Percentiles rank a stretch among this genome's conserved stretches.
Conservation (phyloP, 2,797 vertebrate species). For the Dendrocincla tyrannina region DNA sequence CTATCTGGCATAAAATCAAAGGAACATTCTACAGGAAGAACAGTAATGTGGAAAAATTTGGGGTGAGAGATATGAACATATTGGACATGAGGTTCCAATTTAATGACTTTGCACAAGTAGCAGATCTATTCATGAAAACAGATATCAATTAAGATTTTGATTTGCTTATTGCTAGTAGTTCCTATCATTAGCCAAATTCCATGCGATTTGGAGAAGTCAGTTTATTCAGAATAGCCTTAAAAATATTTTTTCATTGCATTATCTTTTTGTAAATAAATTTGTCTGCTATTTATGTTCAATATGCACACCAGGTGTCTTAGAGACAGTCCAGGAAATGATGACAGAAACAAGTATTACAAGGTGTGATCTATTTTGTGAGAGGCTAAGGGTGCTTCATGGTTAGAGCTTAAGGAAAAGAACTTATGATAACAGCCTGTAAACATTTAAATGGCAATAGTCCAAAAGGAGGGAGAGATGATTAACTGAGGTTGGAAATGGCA, state of each 20-base stretch:
- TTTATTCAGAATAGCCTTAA: not conserved
- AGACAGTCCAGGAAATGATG: slow-evolving; percentile 17
- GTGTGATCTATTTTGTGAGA: slow-evolving; percentile 47
- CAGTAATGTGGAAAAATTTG: slow-evolving; percentile 46
- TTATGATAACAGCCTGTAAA: slow-evolving; percentile 8
- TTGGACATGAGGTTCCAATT: slow-evolving; percentile 56
- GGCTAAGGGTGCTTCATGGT: not conserved
- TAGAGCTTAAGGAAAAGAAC: slow-evolving; percentile 32
- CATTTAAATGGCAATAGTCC: slow-evolving; percentile 10
- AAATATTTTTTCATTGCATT: not conserved
- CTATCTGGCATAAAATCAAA: slow-evolving; percentile 57
- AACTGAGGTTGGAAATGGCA: not conserved
- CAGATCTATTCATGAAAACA: not conserved
- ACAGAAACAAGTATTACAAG: slow-evolving; percentile 49
- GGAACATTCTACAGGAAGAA: slow-evolving; percentile 54
- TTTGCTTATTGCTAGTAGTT: not conserved
- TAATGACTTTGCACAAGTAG: slow-evolving; percentile 8
- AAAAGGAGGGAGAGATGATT: not conserved
- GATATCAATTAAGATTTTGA: slow-evolving; percentile 1
- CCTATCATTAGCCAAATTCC: not conserved
- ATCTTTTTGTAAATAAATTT: not conserved
- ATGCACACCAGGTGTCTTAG: not conserved
- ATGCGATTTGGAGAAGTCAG: not conserved
- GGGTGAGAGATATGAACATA: slow-evolving; percentile 35
- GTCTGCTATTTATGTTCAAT: not conserved